These are phyloP conservation scores for Chloroclysta siterata DNA, from an alignment of 2,888 invertebrate species.

Conservation along the genomic window DNA sequence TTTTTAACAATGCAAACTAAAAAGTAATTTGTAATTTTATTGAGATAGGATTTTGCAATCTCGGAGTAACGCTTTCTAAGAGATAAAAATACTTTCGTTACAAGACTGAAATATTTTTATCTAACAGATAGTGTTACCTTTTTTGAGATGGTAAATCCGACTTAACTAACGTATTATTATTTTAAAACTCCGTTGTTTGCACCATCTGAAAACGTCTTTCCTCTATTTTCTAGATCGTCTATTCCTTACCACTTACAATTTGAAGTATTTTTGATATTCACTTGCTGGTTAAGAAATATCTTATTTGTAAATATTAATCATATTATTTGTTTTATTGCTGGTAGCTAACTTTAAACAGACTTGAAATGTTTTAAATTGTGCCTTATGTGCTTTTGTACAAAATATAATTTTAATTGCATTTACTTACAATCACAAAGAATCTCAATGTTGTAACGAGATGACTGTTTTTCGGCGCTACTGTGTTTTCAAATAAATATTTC, in stretches of 20 bases:
- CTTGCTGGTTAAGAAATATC: slow-evolving; percentile 13
- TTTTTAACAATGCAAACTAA: slow-evolving; percentile 17
- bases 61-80: too few relatives aligned
- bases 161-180: slow-evolving; percentile 1
- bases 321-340: slow-evolving; percentile 3
- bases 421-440: slow-evolving; percentile 29
- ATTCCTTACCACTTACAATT: background rate
- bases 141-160: too few relatives aligned
- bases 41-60: background rate
- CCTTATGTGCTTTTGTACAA: slow-evolving; percentile 18
- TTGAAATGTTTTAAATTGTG: background rate
- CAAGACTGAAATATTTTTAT: too few relatives aligned
- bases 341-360: too few relatives aligned
- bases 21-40: background rate
- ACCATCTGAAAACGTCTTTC: slow-evolving; percentile 10
- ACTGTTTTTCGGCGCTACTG: slow-evolving; percentile 33
- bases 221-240: background rate
- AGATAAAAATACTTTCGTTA: too few relatives aligned
- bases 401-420: slow-evolving; percentile 32
- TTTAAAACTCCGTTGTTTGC: slow-evolving; percentile 9
- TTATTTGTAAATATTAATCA: slow-evolving; percentile 23
- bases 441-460: slow-evolving; percentile 29
- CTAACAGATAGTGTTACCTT: too few relatives aligned
- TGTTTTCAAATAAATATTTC: slow-evolving; percentile 42
- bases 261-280: slow-evolving; percentile 11